Conservation (phyloP, 2,797 vertebrate genomes). For the Lutjanus argentimaculatus region DNA sequence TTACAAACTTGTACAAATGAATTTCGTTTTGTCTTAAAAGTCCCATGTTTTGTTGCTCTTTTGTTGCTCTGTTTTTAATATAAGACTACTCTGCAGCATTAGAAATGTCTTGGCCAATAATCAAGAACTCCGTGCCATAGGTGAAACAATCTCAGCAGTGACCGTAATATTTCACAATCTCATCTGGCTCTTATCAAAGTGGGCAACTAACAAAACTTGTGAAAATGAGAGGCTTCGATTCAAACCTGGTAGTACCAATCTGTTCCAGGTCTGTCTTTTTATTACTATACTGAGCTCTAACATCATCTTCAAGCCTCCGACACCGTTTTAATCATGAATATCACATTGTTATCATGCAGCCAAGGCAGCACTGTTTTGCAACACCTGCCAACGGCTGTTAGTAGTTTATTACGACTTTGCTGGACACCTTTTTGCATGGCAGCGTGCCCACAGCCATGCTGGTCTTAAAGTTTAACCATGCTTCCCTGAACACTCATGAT, state of each 20-base stretch:
- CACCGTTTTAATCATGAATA: slow-evolving; percentile 9
- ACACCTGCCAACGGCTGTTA: slow-evolving; percentile 15
- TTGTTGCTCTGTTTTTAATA: slow-evolving; percentile 25
- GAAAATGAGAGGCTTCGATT: slow-evolving; percentile 9
- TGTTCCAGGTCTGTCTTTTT: slow-evolving; percentile 32
- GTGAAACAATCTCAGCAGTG: slow-evolving; percentile 21
- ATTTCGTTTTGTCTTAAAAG: too few relatives aligned
- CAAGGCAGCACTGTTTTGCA: slow-evolving; percentile 18
- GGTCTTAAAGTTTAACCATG: slow-evolving; percentile 18
- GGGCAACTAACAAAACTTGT: slow-evolving; percentile 24
- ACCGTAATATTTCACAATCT: slow-evolving; percentile 31
- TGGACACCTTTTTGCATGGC: not conserved
- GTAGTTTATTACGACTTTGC: slow-evolving; percentile 18
- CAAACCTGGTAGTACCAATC: slow-evolving; percentile 34
- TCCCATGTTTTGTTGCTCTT: too few relatives aligned
- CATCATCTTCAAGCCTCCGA: slow-evolving; percentile 23
- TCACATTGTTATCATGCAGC: slow-evolving; percentile 18
- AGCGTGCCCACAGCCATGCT: slow-evolving; percentile 19
- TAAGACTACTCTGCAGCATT: slow-evolving; percentile 3
- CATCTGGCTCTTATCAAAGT: slow-evolving; percentile 49
- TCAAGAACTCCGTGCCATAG: slow-evolving; percentile 11
- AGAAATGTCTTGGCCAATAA: slow-evolving; percentile 21
- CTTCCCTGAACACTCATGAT: slow-evolving; percentile 9
- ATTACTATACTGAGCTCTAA: slow-evolving; percentile 29
- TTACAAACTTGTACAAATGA: too few relatives aligned